phyloP scores from a whole-genome alignment of 2,113 vertebrate genomes.

The Leucopsar rothschildi region DNA sequence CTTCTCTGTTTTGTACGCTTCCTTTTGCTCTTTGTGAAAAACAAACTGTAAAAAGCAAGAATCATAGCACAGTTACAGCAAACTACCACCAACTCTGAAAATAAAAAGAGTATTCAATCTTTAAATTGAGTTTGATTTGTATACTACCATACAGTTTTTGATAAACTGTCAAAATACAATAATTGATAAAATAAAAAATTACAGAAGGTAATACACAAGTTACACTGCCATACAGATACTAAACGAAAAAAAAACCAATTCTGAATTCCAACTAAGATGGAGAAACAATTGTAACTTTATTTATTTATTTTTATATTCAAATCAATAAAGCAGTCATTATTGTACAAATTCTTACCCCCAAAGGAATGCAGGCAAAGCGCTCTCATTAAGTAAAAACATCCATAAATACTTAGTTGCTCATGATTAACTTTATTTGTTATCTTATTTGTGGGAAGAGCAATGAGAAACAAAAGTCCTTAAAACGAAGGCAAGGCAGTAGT shows the following conservation, averaged over 20 bases:
- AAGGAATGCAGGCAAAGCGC: neutral
- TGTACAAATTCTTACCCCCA: neutral
- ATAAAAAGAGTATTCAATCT: neutral
- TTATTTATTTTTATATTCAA: neutral
- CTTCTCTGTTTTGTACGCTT: neutral
- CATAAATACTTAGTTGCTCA: neutral
- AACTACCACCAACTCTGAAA: neutral
- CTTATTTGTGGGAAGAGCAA: neutral
- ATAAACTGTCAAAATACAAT: neutral
- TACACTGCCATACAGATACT: neutral
- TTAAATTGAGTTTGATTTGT: neutral
- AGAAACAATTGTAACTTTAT: neutral
- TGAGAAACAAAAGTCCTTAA: neutral
- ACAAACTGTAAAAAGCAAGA: neutral
- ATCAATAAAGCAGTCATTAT: neutral
- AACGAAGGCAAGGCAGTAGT: neutral
- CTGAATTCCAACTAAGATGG: neutral
- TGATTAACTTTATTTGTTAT: neutral
- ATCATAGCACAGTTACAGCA: neutral
- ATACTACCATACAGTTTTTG: neutral
- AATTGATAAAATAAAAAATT: neutral
- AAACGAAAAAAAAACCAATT: neutral
- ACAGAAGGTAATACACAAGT: neutral
- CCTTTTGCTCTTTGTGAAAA: neutral
- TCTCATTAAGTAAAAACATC: neutral